phyloP scores from a whole-genome alignment of 2,113 vertebrate genomes.

The Ariopsis seemanni region DNA sequence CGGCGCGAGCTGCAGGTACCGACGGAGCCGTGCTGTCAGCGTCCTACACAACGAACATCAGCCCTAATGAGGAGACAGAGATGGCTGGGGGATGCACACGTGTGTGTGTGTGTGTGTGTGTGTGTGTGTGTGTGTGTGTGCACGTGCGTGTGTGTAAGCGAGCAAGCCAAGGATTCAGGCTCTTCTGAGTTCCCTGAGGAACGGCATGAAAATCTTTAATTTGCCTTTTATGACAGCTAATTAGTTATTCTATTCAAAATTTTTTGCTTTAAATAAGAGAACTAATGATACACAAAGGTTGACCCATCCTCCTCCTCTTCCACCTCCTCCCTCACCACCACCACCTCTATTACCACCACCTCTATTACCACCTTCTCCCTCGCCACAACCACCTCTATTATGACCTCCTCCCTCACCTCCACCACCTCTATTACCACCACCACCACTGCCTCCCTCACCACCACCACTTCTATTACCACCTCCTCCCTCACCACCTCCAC shows the following conservation, averaged over 20 bases:
- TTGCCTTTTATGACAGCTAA: constrained; percentile 93
- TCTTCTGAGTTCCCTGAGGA: constrained; percentile 75
- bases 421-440: too few relatives aligned
- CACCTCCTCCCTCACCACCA: neutral
- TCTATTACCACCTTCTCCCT: too few relatives aligned
- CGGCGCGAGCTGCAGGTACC: constrained; percentile 78
- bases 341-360: neutral
- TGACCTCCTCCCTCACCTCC: too few relatives aligned
- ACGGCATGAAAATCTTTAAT: constrained; percentile 85
- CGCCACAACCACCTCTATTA: too few relatives aligned
- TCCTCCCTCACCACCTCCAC: neutral
- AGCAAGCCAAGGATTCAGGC: constrained; percentile 64
- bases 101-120: constrained; percentile 36
- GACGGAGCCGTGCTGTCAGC: constrained; percentile 78
- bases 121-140: constrained; percentile 39
- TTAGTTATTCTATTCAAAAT: constrained; percentile 91
- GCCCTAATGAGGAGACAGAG: constrained; percentile 82
- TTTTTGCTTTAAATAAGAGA: constrained; percentile 92
- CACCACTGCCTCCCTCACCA: neutral
- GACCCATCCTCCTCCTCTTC: constrained; percentile 58
- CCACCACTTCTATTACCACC: neutral
- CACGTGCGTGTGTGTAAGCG: constrained; percentile 37
- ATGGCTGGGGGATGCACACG: constrained; percentile 35
- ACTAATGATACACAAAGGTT: constrained; percentile 93
- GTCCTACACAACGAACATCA: constrained; percentile 79